Evolutionary conservation across 2,888 invertebrate species (phyloP).

Genomic region (Ceramica pisi): DNA sequence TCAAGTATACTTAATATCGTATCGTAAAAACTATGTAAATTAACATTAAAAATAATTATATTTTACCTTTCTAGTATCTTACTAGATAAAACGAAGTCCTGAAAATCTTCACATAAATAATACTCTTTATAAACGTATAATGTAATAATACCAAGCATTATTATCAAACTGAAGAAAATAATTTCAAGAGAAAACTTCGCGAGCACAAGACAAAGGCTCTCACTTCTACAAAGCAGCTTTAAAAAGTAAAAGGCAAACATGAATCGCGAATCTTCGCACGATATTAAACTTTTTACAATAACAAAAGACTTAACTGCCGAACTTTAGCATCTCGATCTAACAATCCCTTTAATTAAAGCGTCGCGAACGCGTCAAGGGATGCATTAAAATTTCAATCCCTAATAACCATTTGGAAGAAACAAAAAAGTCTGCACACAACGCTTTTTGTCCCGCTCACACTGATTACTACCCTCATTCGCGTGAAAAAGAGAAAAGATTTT

Average conservation of each 20-base stretch:
- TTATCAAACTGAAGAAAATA: constrained; percentile 36
- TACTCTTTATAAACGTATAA: constrained; percentile 2
- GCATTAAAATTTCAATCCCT: constrained; percentile 71
- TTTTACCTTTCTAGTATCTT: background rate
- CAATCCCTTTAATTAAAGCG: constrained; percentile 75
- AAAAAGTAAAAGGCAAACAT: constrained; percentile 65
- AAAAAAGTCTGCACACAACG: constrained; percentile 68
- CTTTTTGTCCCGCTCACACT: constrained; percentile 64
- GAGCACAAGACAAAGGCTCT: constrained; percentile 60
- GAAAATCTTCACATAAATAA: too few relatives aligned
- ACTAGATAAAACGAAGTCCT: background rate
- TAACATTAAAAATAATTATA: background rate
- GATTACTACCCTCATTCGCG: constrained; percentile 63
- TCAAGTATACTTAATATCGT: background rate
- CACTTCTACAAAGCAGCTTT: constrained; percentile 58
- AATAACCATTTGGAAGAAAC: constrained; percentile 72
- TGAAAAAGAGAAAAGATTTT: constrained; percentile 69
- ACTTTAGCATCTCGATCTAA: constrained; percentile 71
- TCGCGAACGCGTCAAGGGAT: constrained; percentile 70
- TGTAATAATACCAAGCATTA: constrained; percentile 15
- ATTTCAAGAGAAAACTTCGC: constrained; percentile 52
- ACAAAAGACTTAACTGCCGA: constrained; percentile 69
- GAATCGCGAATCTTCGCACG: constrained; percentile 64
- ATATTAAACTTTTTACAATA: constrained; percentile 74
- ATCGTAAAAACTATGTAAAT: background rate